Conservation (phyloP, 2,888 invertebrate species). For the Heterodera filipjevi region DNA sequence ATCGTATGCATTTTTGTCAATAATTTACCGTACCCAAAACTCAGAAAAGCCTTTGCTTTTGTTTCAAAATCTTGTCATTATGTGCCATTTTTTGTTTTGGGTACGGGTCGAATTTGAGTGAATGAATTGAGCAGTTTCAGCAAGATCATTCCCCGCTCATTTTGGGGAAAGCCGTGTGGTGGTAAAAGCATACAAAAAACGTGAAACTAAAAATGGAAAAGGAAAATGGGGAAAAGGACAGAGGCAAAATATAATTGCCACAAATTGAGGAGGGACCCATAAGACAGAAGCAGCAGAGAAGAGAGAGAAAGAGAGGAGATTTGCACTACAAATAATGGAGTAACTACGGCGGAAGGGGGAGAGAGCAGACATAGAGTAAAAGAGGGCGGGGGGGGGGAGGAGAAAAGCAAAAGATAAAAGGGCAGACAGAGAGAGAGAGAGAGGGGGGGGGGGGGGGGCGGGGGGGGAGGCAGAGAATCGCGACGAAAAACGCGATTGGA, state of each 20-base stretch:
- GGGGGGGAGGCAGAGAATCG: neutral
- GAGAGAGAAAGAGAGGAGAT: neutral
- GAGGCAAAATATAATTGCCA: neutral
- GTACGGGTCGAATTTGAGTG: neutral
- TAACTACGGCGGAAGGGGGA: neutral
- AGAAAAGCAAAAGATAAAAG: neutral
- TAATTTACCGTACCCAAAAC: neutral
- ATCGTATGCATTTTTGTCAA: neutral
- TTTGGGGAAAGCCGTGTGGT: conserved; percentile 7
- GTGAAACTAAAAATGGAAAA: neutral
- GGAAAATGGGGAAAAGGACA: neutral
- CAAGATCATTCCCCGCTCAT: conserved; percentile 12
- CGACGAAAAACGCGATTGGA: neutral
- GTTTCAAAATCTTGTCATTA: neutral
- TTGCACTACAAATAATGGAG: neutral
- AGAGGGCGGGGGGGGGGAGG: neutral
- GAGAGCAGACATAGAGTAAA: neutral
- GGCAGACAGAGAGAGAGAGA: neutral
- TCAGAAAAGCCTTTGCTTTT: neutral
- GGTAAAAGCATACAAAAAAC: conserved; percentile 1
- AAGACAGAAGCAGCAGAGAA: neutral
- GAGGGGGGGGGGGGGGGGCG: neutral
- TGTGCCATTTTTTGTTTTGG: neutral
- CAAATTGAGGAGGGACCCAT: neutral
- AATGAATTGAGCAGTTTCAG: neutral